These are phyloP conservation scores for Norana najaformis DNA, from an alignment of 2,888 invertebrate genomes.

Conservation along the genomic window DNA sequence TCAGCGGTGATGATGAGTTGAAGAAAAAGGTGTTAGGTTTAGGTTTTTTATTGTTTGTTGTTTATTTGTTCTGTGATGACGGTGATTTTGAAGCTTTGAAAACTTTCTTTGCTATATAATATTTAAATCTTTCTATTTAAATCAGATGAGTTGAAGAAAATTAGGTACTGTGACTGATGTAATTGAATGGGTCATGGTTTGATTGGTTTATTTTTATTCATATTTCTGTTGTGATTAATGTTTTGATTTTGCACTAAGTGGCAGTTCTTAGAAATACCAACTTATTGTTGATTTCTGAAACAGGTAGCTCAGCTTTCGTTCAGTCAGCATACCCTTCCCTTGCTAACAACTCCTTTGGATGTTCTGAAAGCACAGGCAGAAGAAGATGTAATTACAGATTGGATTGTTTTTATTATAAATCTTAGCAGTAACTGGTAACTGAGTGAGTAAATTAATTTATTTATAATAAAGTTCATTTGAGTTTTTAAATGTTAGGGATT, in stretches of 20 bases:
- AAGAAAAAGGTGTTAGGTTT: background rate
- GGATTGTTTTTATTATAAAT: background rate
- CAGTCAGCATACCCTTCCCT: conserved; percentile 37
- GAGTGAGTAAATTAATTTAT: background rate
- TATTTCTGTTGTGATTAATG: no score
- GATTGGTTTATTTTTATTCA: no score
- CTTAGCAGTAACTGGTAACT: background rate
- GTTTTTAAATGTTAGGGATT: no score
- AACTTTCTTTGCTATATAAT: no score
- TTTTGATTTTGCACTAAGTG: no score
- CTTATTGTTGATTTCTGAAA: background rate
- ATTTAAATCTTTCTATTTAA: background rate
- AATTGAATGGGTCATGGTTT: no score
- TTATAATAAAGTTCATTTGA: no score
- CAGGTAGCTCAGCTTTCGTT: conserved; percentile 23
- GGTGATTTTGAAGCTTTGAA: background rate
- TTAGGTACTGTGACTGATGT: background rate
- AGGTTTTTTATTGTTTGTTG: background rate
- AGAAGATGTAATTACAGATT: conserved; percentile 48
- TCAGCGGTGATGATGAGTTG: conserved; percentile 46
- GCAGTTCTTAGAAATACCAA: no score
- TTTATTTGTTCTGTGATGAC: no score
- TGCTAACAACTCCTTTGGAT: conserved; percentile 49
- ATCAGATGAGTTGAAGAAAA: background rate
- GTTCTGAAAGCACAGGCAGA: conserved; percentile 51